These are phyloP conservation scores for Mellilla xanthometata DNA, from an alignment of 2,888 invertebrate genomes.

Conservation along the genomic window DNA sequence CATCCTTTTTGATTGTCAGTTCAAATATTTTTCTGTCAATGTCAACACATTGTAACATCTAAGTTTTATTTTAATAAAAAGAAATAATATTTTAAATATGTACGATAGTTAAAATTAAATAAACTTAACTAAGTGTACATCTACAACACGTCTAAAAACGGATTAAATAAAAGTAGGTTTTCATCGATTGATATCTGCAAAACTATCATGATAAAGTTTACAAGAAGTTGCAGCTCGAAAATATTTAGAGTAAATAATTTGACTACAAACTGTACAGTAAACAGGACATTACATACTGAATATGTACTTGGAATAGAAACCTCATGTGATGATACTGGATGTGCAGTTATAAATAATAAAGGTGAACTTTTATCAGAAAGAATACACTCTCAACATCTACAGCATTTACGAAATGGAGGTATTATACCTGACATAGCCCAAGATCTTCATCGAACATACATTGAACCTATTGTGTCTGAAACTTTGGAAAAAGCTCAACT, in stretches of 20 bases:
- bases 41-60: too few relatives aligned
- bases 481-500: conserved; percentile 86
- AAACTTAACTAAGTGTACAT: too few relatives aligned
- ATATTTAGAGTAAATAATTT: not conserved
- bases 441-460: conserved; percentile 90
- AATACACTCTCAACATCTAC: conserved; percentile 89
- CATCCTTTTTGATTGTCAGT: too few relatives aligned
- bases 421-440: conserved; percentile 95
- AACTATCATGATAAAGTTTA: conserved; percentile 13
- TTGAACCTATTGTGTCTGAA: conserved; percentile 87
- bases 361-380: conserved; percentile 92
- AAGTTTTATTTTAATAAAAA: too few relatives aligned
- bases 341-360: conserved; percentile 90
- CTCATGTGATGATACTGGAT: conserved; percentile 98
- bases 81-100: too few relatives aligned
- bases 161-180: too few relatives aligned
- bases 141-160: too few relatives aligned
- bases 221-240: conserved; percentile 1
- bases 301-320: conserved; percentile 96
- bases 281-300: conserved; percentile 7
- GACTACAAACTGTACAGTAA: not conserved
- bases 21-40: too few relatives aligned
- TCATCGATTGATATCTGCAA: too few relatives aligned
- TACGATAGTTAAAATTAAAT: too few relatives aligned
- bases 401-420: conserved; percentile 91